phyloP scores from a whole-genome alignment of 2,113 vertebrate species.

The Muntiacus muntjak region DNA sequence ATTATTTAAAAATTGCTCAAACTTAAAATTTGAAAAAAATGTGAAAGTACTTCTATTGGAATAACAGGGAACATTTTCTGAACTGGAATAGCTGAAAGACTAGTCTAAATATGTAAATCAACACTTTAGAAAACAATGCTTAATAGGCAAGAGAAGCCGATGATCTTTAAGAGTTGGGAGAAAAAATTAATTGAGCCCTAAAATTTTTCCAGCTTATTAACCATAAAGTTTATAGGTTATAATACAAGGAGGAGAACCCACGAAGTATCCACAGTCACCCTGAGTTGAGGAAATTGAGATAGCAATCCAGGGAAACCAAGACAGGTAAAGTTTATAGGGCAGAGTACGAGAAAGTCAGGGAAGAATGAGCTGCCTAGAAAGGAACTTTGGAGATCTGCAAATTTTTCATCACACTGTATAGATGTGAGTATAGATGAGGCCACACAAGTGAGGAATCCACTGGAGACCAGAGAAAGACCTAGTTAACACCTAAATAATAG shows the following conservation, averaged over 20 bases:
- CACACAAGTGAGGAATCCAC: background rate
- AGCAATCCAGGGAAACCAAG: background rate
- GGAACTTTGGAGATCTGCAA: background rate
- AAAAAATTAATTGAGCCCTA: background rate
- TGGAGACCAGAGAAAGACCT: background rate
- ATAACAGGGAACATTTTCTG: background rate
- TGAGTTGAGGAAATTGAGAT: background rate
- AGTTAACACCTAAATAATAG: background rate
- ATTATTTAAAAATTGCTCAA: background rate
- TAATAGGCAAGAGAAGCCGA: background rate
- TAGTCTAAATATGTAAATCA: background rate
- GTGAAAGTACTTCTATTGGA: background rate
- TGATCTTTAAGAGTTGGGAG: background rate
- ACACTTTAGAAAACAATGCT: background rate
- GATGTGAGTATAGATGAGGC: background rate
- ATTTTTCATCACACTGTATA: background rate
- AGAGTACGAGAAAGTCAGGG: background rate
- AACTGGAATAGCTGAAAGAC: background rate
- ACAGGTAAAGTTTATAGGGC: background rate
- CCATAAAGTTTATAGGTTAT: background rate
- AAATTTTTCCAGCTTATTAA: background rate
- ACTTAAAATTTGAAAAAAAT: background rate
- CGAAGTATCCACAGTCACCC: background rate
- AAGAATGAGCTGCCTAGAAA: background rate
- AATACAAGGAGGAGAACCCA: rapidly evolving